Evolutionary conservation across 2,113 vertebrate genomes (phyloP).

Genomic region (Scatophagus argus): DNA sequence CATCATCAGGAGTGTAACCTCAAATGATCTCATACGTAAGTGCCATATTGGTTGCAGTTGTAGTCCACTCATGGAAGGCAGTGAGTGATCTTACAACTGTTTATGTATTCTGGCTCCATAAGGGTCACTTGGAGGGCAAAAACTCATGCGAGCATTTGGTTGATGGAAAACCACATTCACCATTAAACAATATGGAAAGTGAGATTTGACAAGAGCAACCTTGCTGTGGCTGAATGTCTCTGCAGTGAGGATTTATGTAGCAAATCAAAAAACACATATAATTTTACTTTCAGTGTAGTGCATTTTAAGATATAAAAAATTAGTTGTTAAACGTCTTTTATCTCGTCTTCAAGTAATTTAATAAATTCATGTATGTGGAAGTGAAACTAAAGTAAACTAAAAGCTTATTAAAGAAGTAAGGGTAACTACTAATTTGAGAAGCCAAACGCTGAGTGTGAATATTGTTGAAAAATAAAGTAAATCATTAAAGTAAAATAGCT

Average conservation of each 20-base stretch:
- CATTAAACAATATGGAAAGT: slow-evolving; percentile 15
- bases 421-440: not conserved
- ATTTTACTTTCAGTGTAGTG: not conserved
- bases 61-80: not conserved
- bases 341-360: too few species aligned
- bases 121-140: slow-evolving; percentile 36
- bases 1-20: slow-evolving; percentile 6
- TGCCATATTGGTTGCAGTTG: not conserved
- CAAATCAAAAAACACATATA: not conserved
- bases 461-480: not conserved
- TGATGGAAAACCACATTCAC: slow-evolving; percentile 15
- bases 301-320: not conserved
- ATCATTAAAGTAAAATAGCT: too few species aligned
- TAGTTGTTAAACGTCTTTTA: not conserved
- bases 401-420: not conserved
- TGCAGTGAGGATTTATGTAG: not conserved
- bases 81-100: slow-evolving; percentile 17
- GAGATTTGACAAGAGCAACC: slow-evolving; percentile 16
- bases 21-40: not conserved
- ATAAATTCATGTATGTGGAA: not conserved
- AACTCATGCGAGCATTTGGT: not conserved
- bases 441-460: not conserved
- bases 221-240: not conserved
- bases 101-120: slow-evolving; percentile 9
- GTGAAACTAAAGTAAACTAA: not conserved